These are phyloP conservation scores for Leptopilina boulardi DNA, from an alignment of 1,140 invertebrate species.

Conservation along the genomic window DNA sequence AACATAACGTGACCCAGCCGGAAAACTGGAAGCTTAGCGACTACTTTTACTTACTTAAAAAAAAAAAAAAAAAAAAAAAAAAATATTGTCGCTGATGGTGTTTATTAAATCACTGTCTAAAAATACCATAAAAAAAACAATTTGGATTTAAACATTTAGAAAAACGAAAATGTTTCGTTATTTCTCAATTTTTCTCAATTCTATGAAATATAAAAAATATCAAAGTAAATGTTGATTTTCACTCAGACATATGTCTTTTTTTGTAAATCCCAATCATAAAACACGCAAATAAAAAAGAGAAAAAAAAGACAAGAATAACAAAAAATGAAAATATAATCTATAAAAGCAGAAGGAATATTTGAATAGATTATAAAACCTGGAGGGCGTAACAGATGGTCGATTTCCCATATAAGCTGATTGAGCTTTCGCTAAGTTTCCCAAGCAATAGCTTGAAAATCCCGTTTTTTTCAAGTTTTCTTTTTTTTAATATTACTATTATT, in stretches of 20 bases:
- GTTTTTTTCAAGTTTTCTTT: neutral
- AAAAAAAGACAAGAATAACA: too few relatives aligned
- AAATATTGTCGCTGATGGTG: neutral
- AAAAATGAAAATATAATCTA: neutral
- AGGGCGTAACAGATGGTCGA: neutral
- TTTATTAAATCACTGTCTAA: neutral
- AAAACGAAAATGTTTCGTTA: too few relatives aligned
- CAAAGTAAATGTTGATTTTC: too few relatives aligned
- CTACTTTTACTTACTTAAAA: slow-evolving; percentile 9
- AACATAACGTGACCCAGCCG: slow-evolving; percentile 32
- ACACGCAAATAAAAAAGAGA: neutral
- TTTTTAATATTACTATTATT: neutral
- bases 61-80: neutral
- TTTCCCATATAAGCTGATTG: neutral
- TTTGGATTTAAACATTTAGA: too few relatives aligned
- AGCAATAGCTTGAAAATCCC: neutral
- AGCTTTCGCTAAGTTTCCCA: neutral
- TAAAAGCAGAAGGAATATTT: neutral
- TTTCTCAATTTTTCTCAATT: too few relatives aligned
- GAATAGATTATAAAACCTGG: neutral
- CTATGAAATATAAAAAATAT: too few relatives aligned
- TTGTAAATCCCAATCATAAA: too few relatives aligned
- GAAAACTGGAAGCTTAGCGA: slow-evolving; percentile 18
- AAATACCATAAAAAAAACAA: neutral
- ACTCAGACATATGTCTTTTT: too few relatives aligned